phyloP scores from a whole-genome alignment of 2,113 vertebrate genomes.

The Heterotis niloticus region DNA sequence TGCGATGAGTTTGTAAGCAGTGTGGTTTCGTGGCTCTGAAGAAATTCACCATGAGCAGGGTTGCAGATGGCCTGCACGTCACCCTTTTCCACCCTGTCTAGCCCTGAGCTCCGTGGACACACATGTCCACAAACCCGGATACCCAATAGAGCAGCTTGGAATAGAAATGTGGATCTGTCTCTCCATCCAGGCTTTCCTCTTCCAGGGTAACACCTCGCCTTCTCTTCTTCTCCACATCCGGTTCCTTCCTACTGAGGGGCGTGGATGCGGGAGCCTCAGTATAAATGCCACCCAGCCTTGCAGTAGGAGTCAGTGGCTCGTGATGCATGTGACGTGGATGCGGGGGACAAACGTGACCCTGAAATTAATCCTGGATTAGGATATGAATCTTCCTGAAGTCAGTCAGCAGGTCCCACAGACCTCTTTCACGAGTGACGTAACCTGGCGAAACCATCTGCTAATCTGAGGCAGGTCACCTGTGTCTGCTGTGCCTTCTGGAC shows the following conservation, averaged over 20 bases:
- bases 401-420: conserved; percentile 7
- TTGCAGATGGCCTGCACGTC: too few relatives aligned
- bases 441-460: neutral
- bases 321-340: neutral
- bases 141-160: too few relatives aligned
- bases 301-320: conserved; percentile 29
- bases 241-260: neutral
- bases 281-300: conserved; percentile 13
- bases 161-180: too few relatives aligned
- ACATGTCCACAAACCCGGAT: neutral
- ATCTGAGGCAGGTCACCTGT: conserved; percentile 4
- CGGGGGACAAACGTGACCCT: conserved; percentile 2
- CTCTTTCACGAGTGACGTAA: conserved; percentile 5
- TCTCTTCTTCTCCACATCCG: conserved; percentile 35
- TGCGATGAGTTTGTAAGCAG: neutral
- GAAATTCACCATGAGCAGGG: too few relatives aligned
- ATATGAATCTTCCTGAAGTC: conserved; percentile 31
- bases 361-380: conserved; percentile 35
- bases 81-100: too few relatives aligned
- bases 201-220: too few relatives aligned
- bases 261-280: too few relatives aligned
- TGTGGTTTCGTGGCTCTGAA: too few relatives aligned
- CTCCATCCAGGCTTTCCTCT: neutral
- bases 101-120: too few relatives aligned
- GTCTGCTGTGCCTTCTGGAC: too few relatives aligned